These are phyloP conservation scores for Xylocampa areola DNA, from an alignment of 2,888 invertebrate genomes.

Conservation along the genomic window DNA sequence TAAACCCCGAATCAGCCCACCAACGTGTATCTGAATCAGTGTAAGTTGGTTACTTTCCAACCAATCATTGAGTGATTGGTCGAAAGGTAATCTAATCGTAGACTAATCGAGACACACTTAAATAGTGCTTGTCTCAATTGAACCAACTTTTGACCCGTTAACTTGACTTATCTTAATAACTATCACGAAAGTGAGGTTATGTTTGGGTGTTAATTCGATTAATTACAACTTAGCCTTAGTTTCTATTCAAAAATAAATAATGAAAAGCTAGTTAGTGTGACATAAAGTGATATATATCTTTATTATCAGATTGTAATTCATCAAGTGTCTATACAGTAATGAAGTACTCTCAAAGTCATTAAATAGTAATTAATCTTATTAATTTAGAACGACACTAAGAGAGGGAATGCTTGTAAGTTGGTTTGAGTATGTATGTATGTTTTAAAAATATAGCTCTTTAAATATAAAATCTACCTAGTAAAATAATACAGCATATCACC, in stretches of 20 bases:
- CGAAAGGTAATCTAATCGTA: too few species aligned
- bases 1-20: too few species aligned
- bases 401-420: constrained; percentile 27
- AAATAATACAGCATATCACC: too few species aligned
- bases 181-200: constrained; percentile 23
- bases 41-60: too few species aligned
- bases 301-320: constrained; percentile 53
- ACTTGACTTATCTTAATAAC: constrained; percentile 33
- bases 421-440: constrained; percentile 6
- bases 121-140: constrained; percentile 8
- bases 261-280: constrained; percentile 19
- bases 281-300: constrained; percentile 40
- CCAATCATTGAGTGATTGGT: too few species aligned
- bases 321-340: constrained; percentile 49
- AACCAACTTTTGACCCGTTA: constrained; percentile 26
- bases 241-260: constrained; percentile 22
- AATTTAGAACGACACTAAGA: constrained; percentile 39
- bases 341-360: constrained; percentile 48
- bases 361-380: constrained; percentile 55
- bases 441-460: background rate
- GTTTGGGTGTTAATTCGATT: constrained; percentile 22
- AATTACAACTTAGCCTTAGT: constrained; percentile 19
- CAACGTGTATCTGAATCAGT: too few species aligned
- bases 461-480: too few species aligned
- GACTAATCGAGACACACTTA: too few species aligned